A percentile compares a stretch with the other conserved stretches of the same genome.
Evolutionary conservation across 2,113 vertebrate genomes (phyloP).

Genomic region (Myotis davidii): DNA sequence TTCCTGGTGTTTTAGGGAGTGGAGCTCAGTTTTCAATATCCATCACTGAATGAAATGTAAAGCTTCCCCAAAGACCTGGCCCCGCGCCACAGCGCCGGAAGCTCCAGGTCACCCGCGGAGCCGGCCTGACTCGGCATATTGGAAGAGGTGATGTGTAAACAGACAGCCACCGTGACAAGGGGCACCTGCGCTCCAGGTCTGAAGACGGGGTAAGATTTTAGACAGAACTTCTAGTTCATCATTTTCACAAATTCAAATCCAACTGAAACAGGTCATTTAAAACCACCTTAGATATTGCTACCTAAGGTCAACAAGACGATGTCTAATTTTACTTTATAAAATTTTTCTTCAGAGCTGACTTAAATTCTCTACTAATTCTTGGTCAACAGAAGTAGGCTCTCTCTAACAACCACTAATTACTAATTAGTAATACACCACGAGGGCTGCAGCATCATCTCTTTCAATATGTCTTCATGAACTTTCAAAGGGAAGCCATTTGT

Average conservation of each 20-base stretch:
- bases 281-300: not conserved
- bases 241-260: not conserved
- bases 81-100: constrained; percentile 1
- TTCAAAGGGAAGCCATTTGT: constrained; percentile 83
- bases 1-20: not conserved
- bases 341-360: not conserved
- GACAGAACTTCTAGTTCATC: not conserved
- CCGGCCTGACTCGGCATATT: constrained; percentile 58
- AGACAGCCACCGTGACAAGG: not conserved
- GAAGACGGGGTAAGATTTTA: not conserved
- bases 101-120: constrained; percentile 7
- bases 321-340: not conserved
- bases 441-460: constrained; percentile 64
- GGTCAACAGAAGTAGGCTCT: not conserved
- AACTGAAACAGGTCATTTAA: constrained; percentile 47
- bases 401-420: not conserved
- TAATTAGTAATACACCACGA: not conserved
- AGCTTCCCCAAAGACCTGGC: constrained; percentile 38
- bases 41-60: constrained; percentile 43
- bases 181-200: not conserved
- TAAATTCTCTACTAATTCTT: not conserved
- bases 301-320: not conserved
- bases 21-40: constrained; percentile 77
- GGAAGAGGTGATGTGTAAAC: constrained; percentile 69
- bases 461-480: constrained; percentile 70